A percentile compares a stretch with the other conserved stretches of the same genome.
These are phyloP conservation scores for Drosophila rubida DNA, from an alignment of 2,888 invertebrate genomes.

Conservation along the genomic window DNA sequence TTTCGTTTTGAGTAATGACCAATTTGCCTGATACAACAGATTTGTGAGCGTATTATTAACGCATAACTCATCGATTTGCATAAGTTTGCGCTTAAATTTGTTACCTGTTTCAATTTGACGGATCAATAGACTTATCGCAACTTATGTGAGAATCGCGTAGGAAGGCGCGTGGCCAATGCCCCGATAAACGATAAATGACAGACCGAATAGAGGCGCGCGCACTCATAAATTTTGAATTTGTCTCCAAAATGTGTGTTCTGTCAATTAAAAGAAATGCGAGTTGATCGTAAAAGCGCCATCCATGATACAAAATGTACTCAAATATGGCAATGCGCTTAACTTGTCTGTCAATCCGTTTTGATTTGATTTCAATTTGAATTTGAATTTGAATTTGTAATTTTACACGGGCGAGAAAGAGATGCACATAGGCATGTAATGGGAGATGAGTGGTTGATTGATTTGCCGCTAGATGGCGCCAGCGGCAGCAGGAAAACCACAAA, in stretches of 20 bases:
- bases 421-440: constrained; percentile 5
- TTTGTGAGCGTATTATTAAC: constrained; percentile 2
- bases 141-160: constrained; percentile 48
- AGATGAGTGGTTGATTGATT: constrained; percentile 23
- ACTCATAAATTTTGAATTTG: constrained; percentile 37
- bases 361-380: constrained; percentile 15
- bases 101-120: constrained; percentile 31
- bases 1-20: constrained; percentile 6
- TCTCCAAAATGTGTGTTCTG: constrained; percentile 23
- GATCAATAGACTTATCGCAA: constrained; percentile 34
- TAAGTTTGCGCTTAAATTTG: constrained; percentile 14
- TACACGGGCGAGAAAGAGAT: constrained; percentile 11
- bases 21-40: constrained; percentile 2
- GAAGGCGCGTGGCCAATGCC: constrained; percentile 69
- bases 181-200: constrained; percentile 45
- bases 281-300: constrained; percentile 26
- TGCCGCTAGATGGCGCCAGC: constrained; percentile 66
- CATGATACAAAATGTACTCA: not conserved
- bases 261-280: constrained; percentile 19
- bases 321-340: constrained; percentile 39
- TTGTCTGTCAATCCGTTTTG: constrained; percentile 11
- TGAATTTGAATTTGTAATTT: constrained; percentile 8
- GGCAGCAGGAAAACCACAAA: constrained; percentile 61
- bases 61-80: constrained; percentile 27
- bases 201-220: constrained; percentile 1